Conservation (phyloP, 2,113 vertebrate genomes). For the Malurus melanocephalus region DNA sequence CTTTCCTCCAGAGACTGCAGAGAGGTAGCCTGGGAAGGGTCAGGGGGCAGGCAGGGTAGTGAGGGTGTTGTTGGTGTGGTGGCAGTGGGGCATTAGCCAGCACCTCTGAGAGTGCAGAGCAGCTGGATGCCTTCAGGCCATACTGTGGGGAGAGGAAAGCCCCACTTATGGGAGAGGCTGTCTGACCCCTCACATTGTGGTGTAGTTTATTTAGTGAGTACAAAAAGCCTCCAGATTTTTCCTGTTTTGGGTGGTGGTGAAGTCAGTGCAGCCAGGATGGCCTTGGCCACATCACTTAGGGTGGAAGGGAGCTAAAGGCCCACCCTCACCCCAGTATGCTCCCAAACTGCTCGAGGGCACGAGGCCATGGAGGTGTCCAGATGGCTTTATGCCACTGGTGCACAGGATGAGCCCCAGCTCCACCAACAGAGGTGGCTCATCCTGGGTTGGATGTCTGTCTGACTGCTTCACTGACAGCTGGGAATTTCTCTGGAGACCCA, state of each 20-base stretch:
- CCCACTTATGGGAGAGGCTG: neutral
- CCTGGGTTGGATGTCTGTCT: neutral
- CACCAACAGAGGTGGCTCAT: neutral
- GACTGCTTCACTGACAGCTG: neutral
- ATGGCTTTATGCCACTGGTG: neutral
- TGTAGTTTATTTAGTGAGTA: neutral
- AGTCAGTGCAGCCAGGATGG: neutral
- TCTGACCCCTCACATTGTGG: rapidly evolving
- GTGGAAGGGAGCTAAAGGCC: neutral
- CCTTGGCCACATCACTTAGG: neutral
- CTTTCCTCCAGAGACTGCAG: neutral
- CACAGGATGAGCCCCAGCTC: neutral
- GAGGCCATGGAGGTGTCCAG: neutral
- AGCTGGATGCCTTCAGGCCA: neutral
- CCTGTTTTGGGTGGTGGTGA: neutral
- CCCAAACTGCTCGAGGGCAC: rapidly evolving
- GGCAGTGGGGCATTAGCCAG: neutral
- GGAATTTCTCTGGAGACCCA: neutral
- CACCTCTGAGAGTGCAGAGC: neutral
- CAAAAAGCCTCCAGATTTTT: neutral
- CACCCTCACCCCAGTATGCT: too few relatives aligned
- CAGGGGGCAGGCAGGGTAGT: neutral
- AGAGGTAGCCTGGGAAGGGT: neutral
- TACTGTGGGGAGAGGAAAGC: neutral
- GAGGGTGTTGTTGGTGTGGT: neutral